Conservation (phyloP, 2,113 vertebrate genomes). For the Galemys pyrenaicus region DNA sequence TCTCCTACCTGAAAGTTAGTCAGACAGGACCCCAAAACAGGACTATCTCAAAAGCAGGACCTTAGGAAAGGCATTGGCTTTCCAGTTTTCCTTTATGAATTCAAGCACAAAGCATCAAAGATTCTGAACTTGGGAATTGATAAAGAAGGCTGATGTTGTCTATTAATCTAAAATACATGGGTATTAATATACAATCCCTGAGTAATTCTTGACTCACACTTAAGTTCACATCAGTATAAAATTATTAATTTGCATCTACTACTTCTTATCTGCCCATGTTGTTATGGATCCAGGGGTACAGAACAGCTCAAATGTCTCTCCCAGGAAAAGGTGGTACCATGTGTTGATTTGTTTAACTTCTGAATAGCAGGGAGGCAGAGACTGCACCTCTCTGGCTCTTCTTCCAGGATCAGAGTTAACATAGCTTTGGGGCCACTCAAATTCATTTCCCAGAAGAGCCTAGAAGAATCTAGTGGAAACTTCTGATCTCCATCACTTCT, state of each 20-base stretch:
- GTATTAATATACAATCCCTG: neutral
- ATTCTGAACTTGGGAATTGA: neutral
- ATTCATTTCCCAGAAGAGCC: neutral
- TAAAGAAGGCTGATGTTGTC: neutral
- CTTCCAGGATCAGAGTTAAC: neutral
- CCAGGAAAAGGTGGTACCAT: neutral
- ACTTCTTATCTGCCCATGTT: neutral
- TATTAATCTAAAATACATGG: neutral
- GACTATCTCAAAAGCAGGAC: neutral
- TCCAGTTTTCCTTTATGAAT: neutral
- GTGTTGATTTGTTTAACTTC: neutral
- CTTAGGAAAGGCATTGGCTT: neutral
- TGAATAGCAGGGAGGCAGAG: neutral
- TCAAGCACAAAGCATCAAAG: neutral
- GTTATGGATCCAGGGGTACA: neutral
- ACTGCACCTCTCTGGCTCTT: neutral
- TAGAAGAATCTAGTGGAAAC: neutral
- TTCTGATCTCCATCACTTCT: neutral
- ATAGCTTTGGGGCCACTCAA: neutral
- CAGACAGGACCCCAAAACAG: neutral
- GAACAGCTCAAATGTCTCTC: neutral
- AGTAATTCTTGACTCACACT: neutral
- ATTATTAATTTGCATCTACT: neutral
- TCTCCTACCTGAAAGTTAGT: neutral
- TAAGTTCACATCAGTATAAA: neutral